Conservation (phyloP, 2,888 invertebrate genomes). For the Anthoptus insignis region DNA sequence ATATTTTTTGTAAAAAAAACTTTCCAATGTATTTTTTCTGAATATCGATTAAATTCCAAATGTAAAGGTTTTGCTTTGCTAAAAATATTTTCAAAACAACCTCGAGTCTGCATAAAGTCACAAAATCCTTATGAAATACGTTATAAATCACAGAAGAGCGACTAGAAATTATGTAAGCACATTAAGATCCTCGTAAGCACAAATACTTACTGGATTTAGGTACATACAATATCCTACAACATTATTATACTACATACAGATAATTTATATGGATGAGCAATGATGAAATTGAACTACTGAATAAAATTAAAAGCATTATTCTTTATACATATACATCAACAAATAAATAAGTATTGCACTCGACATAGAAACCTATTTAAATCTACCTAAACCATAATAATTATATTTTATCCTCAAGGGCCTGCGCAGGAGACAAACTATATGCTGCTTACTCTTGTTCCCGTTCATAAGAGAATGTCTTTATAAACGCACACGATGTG, state of each 20-base stretch:
- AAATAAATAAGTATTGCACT: not conserved
- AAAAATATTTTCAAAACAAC: too few species aligned
- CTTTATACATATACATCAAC: not conserved
- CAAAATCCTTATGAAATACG: not conserved
- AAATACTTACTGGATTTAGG: not conserved
- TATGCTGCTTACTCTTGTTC: too few species aligned
- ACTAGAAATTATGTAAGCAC: not conserved
- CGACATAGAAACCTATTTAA: not conserved
- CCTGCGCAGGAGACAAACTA: too few species aligned
- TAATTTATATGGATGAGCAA: not conserved
- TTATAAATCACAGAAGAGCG: conserved; percentile 8
- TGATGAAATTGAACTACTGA: not conserved
- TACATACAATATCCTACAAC: not conserved
- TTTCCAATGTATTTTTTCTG: too few species aligned
- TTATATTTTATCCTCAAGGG: too few species aligned
- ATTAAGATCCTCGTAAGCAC: not conserved
- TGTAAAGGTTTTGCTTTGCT: too few species aligned
- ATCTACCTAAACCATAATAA: too few species aligned
- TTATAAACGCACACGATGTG: too few species aligned
- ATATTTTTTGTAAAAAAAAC: too few species aligned
- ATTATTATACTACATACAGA: not conserved
- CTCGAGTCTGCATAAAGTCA: not conserved
- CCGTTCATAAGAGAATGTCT: too few species aligned
- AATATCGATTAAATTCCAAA: too few species aligned
- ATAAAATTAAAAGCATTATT: not conserved